Evolutionary conservation across 2,888 invertebrate genomes (phyloP).

Genomic region (Argyresthia goedartella): DNA sequence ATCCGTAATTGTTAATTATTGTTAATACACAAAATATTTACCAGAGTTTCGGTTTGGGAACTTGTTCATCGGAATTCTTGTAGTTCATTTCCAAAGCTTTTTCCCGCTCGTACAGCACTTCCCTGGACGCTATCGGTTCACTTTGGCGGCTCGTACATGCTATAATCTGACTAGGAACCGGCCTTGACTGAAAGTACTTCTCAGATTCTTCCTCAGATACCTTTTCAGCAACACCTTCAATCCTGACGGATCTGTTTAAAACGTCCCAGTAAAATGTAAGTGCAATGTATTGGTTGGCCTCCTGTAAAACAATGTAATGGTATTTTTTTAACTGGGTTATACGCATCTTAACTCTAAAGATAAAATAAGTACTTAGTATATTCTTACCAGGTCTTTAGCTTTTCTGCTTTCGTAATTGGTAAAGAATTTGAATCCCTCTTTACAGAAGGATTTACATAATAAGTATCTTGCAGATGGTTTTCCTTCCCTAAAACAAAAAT

Average conservation of each 20-base stretch:
- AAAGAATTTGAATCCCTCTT: conserved; percentile 93
- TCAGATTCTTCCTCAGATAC: conserved; percentile 81
- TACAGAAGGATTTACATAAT: conserved; percentile 87
- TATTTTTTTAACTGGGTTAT: too few relatives aligned
- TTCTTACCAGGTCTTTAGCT: conserved; percentile 83
- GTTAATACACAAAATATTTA: conserved; percentile 33
- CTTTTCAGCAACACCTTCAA: conserved; percentile 89
- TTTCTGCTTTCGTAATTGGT: conserved; percentile 96
- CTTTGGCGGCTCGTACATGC: conserved; percentile 89
- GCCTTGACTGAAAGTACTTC: conserved; percentile 87
- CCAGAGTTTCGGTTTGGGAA: conserved; percentile 88
- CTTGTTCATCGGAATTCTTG: conserved; percentile 72
- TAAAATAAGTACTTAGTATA: too few relatives aligned
- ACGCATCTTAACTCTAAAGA: too few relatives aligned
- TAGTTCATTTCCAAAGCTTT: conserved; percentile 74
- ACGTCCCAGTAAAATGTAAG: conserved; percentile 95
- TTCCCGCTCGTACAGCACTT: conserved; percentile 78
- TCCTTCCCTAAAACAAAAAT: conserved; percentile 70
- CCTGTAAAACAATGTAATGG: conserved; percentile 56
- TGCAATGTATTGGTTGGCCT: conserved; percentile 87
- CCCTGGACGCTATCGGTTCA: conserved; percentile 77
- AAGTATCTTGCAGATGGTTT: conserved; percentile 93
- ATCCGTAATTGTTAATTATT: not conserved
- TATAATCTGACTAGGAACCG: conserved; percentile 90
- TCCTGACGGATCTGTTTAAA: conserved; percentile 84